Conservation (phyloP, 2,888 invertebrate species). For the Acrocera orbiculus region DNA sequence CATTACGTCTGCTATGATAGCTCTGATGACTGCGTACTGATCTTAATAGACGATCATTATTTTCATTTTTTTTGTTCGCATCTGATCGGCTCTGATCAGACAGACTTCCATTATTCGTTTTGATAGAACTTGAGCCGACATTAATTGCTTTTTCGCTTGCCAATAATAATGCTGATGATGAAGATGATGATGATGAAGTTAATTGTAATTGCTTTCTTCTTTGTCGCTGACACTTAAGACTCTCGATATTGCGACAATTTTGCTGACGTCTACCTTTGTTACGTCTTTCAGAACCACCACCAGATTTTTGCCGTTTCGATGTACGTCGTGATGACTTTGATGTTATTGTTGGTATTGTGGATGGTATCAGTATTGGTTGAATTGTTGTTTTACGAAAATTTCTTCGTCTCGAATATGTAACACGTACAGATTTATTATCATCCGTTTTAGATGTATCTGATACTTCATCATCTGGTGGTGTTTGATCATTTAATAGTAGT, state of each 20-base stretch:
- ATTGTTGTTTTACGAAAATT: slow-evolving; percentile 9
- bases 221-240: slow-evolving; percentile 24
- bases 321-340: slow-evolving; percentile 13
- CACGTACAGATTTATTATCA: slow-evolving; percentile 10
- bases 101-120: not conserved
- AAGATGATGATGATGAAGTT: slow-evolving; percentile 4
- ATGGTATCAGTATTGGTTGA: slow-evolving; percentile 5
- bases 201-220: slow-evolving; percentile 23
- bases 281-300: slow-evolving; percentile 9
- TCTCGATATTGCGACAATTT: slow-evolving; percentile 23
- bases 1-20: slow-evolving; percentile 22
- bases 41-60: slow-evolving; percentile 19
- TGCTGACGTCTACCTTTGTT: slow-evolving; percentile 23
- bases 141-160: not conserved
- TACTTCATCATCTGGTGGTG: slow-evolving; percentile 16
- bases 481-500: slow-evolving; percentile 25
- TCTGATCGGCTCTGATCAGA: slow-evolving; percentile 1
- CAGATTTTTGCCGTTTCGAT: slow-evolving; percentile 10
- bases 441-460: not conserved
- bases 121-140: not conserved
- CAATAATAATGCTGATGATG: too few species aligned
- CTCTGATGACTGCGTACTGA: slow-evolving; percentile 21
- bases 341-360: slow-evolving; percentile 6
- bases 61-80: slow-evolving; percentile 1
- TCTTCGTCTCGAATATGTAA: slow-evolving; percentile 9